phyloP scores from a whole-genome alignment of 2,797 vertebrate species.

The Danio tinwini region DNA sequence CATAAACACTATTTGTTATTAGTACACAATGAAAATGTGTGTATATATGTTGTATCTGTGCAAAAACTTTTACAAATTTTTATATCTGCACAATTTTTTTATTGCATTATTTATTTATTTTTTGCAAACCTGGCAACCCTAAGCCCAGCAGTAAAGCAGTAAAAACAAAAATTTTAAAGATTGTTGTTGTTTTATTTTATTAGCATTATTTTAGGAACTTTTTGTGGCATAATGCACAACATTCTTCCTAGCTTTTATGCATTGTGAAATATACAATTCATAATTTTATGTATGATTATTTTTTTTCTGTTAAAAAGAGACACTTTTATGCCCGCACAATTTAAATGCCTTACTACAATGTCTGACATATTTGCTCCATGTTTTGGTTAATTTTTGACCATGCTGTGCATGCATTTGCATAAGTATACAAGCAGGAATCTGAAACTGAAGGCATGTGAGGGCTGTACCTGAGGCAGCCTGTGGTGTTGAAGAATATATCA shows the following conservation, averaged over 20 bases:
- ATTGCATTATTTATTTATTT: too few relatives aligned
- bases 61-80: too few relatives aligned
- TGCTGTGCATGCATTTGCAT: not conserved
- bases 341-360: not conserved
- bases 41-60: not conserved
- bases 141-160: too few relatives aligned
- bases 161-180: too few relatives aligned
- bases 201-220: not conserved
- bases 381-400: not conserved
- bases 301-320: not conserved
- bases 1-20: constrained; percentile 1
- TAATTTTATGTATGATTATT: not conserved
- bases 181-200: not conserved
- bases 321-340: not conserved
- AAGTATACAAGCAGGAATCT: not conserved
- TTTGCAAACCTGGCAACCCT: too few relatives aligned
- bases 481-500: constrained; percentile 93
- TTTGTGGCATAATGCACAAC: not conserved
- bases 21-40: not conserved
- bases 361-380: not conserved
- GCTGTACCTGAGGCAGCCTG: constrained; percentile 91
- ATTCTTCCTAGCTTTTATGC: not conserved
- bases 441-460: constrained; percentile 10
- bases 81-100: too few relatives aligned
- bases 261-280: not conserved